Evolutionary conservation across 2,113 vertebrate species (phyloP).

Genomic region (Zosterops lateralis): DNA sequence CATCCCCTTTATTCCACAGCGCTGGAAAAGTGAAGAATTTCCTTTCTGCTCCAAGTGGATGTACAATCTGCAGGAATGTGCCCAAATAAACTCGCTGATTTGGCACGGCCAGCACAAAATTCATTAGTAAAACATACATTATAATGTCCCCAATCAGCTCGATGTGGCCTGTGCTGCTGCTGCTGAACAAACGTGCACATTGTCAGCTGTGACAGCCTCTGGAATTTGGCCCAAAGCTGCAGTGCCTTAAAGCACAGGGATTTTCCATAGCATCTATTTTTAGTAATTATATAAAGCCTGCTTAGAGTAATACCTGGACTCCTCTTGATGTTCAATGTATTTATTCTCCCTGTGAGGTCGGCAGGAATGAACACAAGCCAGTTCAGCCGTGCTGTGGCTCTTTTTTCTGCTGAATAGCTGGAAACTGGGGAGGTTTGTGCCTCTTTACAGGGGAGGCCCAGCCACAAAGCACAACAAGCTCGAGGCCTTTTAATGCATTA

Average conservation of each 20-base stretch:
- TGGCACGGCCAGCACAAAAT: constrained; percentile 13
- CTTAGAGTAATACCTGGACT: constrained; percentile 35
- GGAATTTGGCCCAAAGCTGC: constrained; percentile 48
- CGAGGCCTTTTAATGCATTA: not conserved
- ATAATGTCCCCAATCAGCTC: not conserved
- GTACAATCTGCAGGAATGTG: not conserved
- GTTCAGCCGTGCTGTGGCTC: not conserved
- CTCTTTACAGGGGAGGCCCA: not conserved
- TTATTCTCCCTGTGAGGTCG: constrained; percentile 61
- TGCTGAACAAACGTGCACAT: constrained; percentile 38
- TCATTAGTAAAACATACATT: constrained; percentile 41
- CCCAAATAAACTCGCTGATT: constrained; percentile 49
- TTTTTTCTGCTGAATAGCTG: not conserved
- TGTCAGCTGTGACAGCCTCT: constrained; percentile 49
- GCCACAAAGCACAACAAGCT: rapidly evolving
- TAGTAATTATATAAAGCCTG: constrained; percentile 34
- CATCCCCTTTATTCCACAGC: not conserved
- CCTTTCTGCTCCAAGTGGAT: not conserved
- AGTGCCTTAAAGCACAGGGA: not conserved
- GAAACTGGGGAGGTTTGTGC: not conserved
- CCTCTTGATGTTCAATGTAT: constrained; percentile 23
- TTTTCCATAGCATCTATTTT: constrained; percentile 61
- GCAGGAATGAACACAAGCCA: not conserved
- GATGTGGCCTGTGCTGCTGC: constrained; percentile 9
- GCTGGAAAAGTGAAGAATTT: not conserved